Base-by-base conservation (phyloP, 2,113 vertebrate species). In the Xyliphius kryptos region DNA sequence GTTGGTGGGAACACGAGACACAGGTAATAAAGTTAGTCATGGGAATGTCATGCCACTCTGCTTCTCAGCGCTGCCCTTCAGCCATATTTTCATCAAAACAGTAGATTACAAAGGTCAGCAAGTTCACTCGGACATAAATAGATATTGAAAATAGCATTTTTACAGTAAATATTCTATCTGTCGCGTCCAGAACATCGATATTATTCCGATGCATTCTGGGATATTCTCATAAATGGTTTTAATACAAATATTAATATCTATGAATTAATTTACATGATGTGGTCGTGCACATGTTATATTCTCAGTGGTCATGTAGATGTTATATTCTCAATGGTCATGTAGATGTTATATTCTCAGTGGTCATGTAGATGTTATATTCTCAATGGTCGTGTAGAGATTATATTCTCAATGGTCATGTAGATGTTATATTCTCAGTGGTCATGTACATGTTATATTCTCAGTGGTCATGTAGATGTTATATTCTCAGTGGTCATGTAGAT, bases 1-100 rank as follows among this genome's bases (percentile, higher is more conserved):
- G 90, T 90, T 90, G 89, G 91, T 86, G 76, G 88, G 87, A 88
- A 93, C 87, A 89, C 90, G 86, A 89, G 87, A 95, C 90, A 90
- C 86, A 88, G 79, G 86, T 87, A 86, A 86, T 83, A 86, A 86
- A 89, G 92, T 96, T 94, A 97, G 92, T 95, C 90, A 91, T 79
- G 90, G 83, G 82, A 85, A 92, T 75, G 80, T 88, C 90, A 90
- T 86, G 90, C 92, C 89, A 85, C 85, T 87, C 83, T 86, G 82
- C 86, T 80, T 84, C 67, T 80, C 83, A 80, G 85, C 85, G 75
- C 80, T 72, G 81, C 80, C 87, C 82, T 81, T 79, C 79, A 73
- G 79, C 78, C 80, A 68, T 56, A 79, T 51, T 70, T 79, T 79
- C 82, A 77, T 83, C 83, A 79, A 81, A 71, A 90, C 89, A 91